Evolutionary conservation across 1,140 invertebrate species (phyloP).

Genomic region (Heliconius himera): DNA sequence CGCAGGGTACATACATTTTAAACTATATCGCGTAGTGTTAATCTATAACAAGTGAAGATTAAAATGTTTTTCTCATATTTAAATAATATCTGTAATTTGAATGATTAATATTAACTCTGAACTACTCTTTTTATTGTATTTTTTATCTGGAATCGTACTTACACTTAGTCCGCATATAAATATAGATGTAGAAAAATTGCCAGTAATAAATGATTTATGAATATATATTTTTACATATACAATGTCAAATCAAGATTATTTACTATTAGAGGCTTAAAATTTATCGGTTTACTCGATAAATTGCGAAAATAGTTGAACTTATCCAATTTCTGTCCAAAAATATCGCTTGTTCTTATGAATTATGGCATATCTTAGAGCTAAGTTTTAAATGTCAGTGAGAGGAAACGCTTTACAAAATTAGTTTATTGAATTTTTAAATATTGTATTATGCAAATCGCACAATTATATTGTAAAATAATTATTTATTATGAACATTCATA

Average conservation of each 20-base stretch:
- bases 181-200: constrained; percentile 8
- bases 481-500: background rate
- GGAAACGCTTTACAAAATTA: constrained; percentile 45
- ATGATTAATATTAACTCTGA: background rate
- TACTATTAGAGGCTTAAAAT: background rate
- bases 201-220: constrained; percentile 10
- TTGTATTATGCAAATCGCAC: constrained; percentile 22
- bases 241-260: background rate
- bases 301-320: background rate
- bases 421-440: constrained; percentile 38
- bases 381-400: constrained; percentile 42
- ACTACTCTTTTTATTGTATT: background rate
- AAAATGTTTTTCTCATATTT: background rate
- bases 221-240: constrained; percentile 9
- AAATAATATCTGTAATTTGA: background rate
- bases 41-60: background rate
- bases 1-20: constrained; percentile 26
- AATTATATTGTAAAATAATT: constrained; percentile 25
- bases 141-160: background rate
- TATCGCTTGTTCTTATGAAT: constrained; percentile 40
- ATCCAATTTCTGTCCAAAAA: constrained; percentile 27
- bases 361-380: constrained; percentile 39
- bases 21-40: background rate
- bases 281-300: background rate
- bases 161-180: background rate